Evolutionary conservation across 2,888 invertebrate genomes (phyloP).

Genomic region (Camponotus fellah): DNA sequence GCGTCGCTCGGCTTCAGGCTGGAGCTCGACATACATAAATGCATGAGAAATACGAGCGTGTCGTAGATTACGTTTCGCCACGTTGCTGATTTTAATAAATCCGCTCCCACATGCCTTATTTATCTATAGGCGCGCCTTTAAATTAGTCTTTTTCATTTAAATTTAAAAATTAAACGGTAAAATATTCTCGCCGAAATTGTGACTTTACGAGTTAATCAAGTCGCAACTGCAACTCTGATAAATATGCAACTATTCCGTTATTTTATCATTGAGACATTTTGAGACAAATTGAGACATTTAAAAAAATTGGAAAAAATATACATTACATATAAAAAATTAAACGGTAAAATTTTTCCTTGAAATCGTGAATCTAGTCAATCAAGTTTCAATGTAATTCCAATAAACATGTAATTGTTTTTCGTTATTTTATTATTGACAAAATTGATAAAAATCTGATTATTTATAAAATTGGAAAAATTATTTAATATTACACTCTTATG

Average conservation of each 20-base stretch:
- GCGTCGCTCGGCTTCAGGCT: slow-evolving; percentile 26
- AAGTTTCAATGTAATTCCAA: too few species aligned
- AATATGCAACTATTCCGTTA: neutral
- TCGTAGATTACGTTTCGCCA: slow-evolving; percentile 17
- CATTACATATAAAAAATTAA: neutral
- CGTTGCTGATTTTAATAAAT: slow-evolving; percentile 50
- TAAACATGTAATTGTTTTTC: neutral
- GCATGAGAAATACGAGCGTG: slow-evolving; percentile 45
- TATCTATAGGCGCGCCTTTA: neutral
- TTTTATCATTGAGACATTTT: too few species aligned
- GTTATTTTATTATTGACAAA: neutral
- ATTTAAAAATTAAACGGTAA: neutral
- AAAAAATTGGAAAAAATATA: neutral
- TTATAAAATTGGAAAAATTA: neutral
- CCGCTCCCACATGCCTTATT: slow-evolving; percentile 45
- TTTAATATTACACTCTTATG: neutral
- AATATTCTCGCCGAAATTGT: neutral
- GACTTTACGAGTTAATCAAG: neutral
- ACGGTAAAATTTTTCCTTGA: too few species aligned
- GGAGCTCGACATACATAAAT: slow-evolving; percentile 46
- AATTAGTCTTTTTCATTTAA: neutral
- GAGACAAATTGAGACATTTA: neutral
- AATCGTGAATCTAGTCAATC: neutral
- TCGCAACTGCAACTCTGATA: neutral
- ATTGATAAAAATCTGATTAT: neutral